These are phyloP conservation scores for Pelvicachromis taeniatus DNA, from an alignment of 2,113 vertebrate genomes.

Conservation along the genomic window DNA sequence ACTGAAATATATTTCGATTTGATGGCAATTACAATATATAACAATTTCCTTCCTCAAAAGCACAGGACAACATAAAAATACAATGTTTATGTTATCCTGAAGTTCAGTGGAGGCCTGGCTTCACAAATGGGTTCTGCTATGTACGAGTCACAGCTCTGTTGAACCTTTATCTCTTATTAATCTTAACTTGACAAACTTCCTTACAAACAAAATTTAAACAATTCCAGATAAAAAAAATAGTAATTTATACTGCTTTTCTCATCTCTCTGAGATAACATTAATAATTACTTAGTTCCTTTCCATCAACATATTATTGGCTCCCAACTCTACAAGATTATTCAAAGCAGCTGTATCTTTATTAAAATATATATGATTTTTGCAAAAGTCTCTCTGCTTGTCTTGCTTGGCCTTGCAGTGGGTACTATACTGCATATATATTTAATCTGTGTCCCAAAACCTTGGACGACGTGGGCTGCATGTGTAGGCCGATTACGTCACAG, in stretches of 20 bases:
- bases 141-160: neutral
- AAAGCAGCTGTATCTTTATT: no score
- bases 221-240: neutral
- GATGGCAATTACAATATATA: no score
- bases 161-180: neutral
- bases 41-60: no score
- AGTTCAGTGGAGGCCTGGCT: no score
- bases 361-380: no score
- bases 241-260: neutral
- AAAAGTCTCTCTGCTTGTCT: neutral
- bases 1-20: no score
- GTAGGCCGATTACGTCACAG: no score
- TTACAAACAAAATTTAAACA: neutral
- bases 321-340: neutral
- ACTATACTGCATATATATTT: neutral
- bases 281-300: neutral
- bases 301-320: neutral
- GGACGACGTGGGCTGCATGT: no score
- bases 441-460: no score
- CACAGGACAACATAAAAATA: no score
- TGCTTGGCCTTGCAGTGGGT: neutral
- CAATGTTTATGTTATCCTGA: no score
- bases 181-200: neutral
- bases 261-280: neutral
- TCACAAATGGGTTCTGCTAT: neutral